Percentiles rank a stretch among this genome's conserved stretches.
Evolutionary conservation across 2,113 vertebrate species (phyloP).

Genomic region (Zosterops japonicus): DNA sequence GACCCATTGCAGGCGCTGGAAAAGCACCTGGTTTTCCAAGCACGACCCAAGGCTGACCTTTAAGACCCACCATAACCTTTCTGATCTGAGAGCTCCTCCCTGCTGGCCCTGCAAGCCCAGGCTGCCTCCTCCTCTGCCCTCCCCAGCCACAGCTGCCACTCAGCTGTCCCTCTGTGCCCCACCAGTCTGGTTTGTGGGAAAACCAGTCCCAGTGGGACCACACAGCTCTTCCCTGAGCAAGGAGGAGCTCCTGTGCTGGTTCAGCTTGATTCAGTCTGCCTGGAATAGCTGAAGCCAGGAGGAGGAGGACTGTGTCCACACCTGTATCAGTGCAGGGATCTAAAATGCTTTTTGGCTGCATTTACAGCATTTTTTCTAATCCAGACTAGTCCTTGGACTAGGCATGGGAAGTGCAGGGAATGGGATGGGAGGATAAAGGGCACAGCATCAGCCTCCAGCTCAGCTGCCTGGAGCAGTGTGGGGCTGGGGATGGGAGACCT

Average conservation of each 20-base stretch:
- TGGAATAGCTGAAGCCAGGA: not conserved
- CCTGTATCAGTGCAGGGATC: not conserved
- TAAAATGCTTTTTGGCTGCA: not conserved
- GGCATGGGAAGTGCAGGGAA: not conserved
- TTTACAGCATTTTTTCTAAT: not conserved
- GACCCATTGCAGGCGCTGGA: not conserved
- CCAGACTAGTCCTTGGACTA: not conserved
- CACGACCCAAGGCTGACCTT: not conserved
- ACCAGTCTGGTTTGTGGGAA: rapidly evolving
- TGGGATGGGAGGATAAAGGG: not conserved
- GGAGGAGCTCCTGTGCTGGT: not conserved
- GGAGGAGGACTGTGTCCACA: not conserved
- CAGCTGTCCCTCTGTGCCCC: not conserved
- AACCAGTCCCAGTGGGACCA: not conserved
- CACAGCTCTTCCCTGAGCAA: not conserved
- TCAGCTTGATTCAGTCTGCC: not conserved
- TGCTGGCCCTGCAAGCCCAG: not conserved
- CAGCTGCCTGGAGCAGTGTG: not conserved
- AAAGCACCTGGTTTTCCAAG: not conserved
- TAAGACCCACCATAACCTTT: not conserved
- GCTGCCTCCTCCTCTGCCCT: not conserved
- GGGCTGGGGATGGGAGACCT: not conserved
- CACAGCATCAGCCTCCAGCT: not conserved
- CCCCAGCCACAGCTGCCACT: no score
- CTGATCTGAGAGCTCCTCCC: not conserved